Evolutionary conservation across 1,140 invertebrate genomes (phyloP), one percentile per base, ranked within the genome.

Genomic region (Dendroctonus ponderosae): DNA sequence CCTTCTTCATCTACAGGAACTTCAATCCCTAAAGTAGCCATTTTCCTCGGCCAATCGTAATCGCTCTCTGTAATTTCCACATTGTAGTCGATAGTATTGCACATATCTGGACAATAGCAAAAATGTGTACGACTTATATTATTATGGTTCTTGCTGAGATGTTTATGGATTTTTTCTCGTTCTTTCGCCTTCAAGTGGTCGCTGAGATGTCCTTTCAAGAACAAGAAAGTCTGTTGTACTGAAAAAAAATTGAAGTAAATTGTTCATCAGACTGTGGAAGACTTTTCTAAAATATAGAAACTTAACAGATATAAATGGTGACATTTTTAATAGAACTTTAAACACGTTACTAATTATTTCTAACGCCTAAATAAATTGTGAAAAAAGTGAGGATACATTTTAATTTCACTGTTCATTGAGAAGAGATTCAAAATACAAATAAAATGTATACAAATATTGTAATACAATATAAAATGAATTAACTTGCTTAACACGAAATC

Each of bases 41-140:
- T 62, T 41, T 71, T 66, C 26, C 61, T 71, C 8, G 62, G 67
- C 60, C 59, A 62, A 38, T 69, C 70, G 43, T 68, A 71, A 42
- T 71, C 70, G 26, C 67, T 71, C 57, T 71, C 70, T 15, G 70
- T 71, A 37, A 71, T 71, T 60, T 71, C 70, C 38, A 67, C 66
- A 26, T 67, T 68, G 44, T 71, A 71, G 12, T 71, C 70, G 0
- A 71, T 50, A 14, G 38, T 63, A 37, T 65, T 67, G 41, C 70
- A 71, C 70, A 71, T 71, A 4, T 65, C 62, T 4, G 64, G 56
- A 61, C 70, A 71, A 12, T 69, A 49, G 51, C 70, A 71, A n/a
- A 56, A 40, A 40, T 64, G 9, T 8, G 50, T 15, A 7, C 14
- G 50, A 7, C 53, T n/a, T 6, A 53, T 9, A 38, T 49, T 63